These are phyloP conservation scores for Megaptera novaeangliae DNA, from an alignment of 2,113 vertebrate species.

Conservation along the genomic window DNA sequence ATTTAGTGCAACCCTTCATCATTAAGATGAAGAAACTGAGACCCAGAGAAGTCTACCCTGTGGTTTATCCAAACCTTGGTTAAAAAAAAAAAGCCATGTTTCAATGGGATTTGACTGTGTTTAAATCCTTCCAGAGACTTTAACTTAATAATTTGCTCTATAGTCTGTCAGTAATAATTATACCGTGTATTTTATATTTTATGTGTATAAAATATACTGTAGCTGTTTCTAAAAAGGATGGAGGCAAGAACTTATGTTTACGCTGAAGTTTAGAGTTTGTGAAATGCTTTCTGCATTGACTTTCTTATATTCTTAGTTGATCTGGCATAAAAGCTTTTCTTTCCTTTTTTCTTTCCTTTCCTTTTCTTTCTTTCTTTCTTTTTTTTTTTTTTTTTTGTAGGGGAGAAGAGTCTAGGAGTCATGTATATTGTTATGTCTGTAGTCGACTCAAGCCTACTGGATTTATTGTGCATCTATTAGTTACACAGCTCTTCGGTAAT, in stretches of 20 bases:
- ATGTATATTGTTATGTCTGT: background rate
- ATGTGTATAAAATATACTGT: background rate
- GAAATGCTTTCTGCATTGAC: background rate
- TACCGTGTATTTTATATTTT: background rate
- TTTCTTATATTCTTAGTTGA: background rate
- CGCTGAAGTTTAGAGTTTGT: background rate
- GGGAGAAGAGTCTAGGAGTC: background rate
- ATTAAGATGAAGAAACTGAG: background rate
- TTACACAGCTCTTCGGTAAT: background rate
- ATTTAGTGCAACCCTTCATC: background rate
- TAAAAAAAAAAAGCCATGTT: background rate
- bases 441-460: background rate
- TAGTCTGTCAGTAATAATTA: background rate
- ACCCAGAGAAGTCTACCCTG: background rate
- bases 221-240: background rate
- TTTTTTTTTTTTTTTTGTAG: background rate
- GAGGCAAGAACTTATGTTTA: background rate
- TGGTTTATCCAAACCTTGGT: background rate
- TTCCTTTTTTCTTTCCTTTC: background rate
- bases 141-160: slow-evolving; percentile 24
- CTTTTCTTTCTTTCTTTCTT: background rate
- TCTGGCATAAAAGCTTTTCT: background rate
- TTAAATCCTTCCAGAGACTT: background rate
- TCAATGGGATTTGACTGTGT: background rate
- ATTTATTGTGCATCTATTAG: background rate